Percentiles rank a stretch among this genome's conserved stretches.
Evolutionary conservation across 2,113 vertebrate genomes (phyloP).

Genomic region (Xiphias gladius): DNA sequence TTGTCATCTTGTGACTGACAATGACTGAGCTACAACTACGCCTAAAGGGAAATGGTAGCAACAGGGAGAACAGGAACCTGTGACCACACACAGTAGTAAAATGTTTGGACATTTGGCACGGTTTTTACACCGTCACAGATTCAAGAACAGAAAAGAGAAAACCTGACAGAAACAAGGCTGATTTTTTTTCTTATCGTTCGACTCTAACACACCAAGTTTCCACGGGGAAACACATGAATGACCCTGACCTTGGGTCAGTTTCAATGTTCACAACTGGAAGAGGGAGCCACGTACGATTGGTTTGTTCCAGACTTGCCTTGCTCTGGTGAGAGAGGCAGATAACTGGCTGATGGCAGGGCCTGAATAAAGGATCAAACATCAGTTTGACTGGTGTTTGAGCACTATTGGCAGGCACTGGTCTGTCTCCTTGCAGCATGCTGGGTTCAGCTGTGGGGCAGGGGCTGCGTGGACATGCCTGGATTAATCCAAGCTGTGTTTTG

Average conservation of each 20-base stretch:
- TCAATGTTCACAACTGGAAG: background rate
- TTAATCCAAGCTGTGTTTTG: constrained; percentile 77
- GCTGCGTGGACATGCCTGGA: constrained; percentile 44
- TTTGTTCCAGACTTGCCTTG: constrained; percentile 27
- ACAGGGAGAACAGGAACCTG: constrained; percentile 65
- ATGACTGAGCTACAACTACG: background rate
- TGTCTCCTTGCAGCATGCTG: constrained; percentile 28
- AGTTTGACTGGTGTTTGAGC: constrained; percentile 34
- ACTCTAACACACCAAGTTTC: background rate
- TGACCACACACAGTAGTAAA: background rate
- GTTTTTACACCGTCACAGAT: background rate
- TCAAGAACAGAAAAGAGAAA: background rate
- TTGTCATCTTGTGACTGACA: constrained; percentile 12
- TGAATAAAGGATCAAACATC: constrained; percentile 23
- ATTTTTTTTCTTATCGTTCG: constrained; percentile 17
- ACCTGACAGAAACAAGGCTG: background rate
- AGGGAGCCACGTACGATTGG: constrained; percentile 11
- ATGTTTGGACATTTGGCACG: background rate
- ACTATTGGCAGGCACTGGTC: constrained; percentile 36
- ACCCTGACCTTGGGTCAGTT: background rate
- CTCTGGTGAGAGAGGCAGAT: constrained; percentile 32
- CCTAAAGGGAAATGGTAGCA: constrained; percentile 58
- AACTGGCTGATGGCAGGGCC: constrained; percentile 31
- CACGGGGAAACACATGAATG: background rate
- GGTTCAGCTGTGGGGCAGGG: constrained; percentile 63